Evolutionary conservation across 2,797 vertebrate genomes (phyloP), one percentile per base, ranked within the genome.

Genomic region (Pseudopleuronectes americanus): DNA sequence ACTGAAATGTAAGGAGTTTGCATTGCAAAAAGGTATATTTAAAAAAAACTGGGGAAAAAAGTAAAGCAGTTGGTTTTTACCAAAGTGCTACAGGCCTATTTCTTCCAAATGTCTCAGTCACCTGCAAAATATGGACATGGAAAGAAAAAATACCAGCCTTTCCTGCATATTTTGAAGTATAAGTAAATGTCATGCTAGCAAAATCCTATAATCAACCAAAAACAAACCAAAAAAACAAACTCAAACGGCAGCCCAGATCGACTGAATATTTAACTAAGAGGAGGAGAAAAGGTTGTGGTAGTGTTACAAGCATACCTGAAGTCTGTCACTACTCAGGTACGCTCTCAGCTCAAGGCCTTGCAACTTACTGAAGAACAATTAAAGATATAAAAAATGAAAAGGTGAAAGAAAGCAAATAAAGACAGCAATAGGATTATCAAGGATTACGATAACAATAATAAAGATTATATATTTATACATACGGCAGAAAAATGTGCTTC

Each of bases 401-500:
- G 68, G 84, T 77, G 77, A 83, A 85, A 72, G 66, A 81, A 90
- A 73, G 80, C 80, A 89, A 90, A 89, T 87, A 85, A 89, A 90
- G 68, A 90, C 81, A 91, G 84, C 71, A 85, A 80, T 86, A 84
- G 64, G 83, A 92, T 87, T 74, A 86, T 84, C 84, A 74, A 85
- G 73, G 82, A 84, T 89, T 75, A 89, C 87, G 87, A 90, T 89
- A 85, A 87, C 79, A 89, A 85, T 85, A 91, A 92, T 77, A 87
- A 89, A 88, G 84, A 82, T 86, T 89, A 87, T 89, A 91, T 93
- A 90, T 91, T 88, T 90, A 86, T 90, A 92, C 87, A 89, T 84
- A 90, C 75, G 76, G 87, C 88, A 89, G 88, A 91, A 87, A 90
- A 90, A 93, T 93, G 92, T 93, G 93, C 93, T 93, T 90, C 92